Evolutionary conservation across 2,113 vertebrate genomes (phyloP).

Genomic region (Rutilus rutilus): DNA sequence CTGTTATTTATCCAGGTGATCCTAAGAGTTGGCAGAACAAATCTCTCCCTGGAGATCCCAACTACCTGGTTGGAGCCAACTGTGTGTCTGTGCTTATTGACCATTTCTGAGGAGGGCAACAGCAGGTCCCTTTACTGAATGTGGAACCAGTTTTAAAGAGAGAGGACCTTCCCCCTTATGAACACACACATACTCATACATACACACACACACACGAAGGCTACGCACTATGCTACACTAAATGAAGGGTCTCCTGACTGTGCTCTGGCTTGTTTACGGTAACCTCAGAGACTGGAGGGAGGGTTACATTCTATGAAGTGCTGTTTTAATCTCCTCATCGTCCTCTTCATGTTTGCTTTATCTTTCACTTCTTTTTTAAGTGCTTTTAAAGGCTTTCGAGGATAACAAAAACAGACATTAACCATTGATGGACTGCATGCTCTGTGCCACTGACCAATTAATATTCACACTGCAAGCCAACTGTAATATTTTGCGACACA

Average conservation of each 20-base stretch:
- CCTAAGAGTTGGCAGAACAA: constrained; percentile 99
- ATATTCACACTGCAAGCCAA: constrained; percentile 61
- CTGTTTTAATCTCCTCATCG: constrained; percentile 58
- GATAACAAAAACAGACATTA: constrained; percentile 54
- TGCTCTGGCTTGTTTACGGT: constrained; percentile 68
- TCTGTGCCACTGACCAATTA: constrained; percentile 63
- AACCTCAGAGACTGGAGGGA: constrained; percentile 63
- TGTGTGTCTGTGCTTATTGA: constrained; percentile 99
- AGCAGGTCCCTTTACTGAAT: constrained; percentile 77
- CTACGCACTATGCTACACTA: constrained; percentile 22
- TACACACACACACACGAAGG: constrained; percentile 12
- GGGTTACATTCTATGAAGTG: constrained; percentile 59
- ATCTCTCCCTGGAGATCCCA: constrained; percentile 95
- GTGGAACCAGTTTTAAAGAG: constrained; percentile 73
- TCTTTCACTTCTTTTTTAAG: constrained; percentile 34
- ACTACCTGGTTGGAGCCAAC: constrained; percentile 98
- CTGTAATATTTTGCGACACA: constrained; percentile 63
- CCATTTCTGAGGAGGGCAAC: constrained; percentile 88
- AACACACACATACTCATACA: constrained; percentile 42
- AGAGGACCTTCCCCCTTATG: constrained; percentile 46
- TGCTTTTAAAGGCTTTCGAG: constrained; percentile 71
- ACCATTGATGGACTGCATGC: constrained; percentile 77
- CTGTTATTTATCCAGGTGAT: constrained; percentile 82
- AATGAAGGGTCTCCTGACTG: constrained; percentile 81
- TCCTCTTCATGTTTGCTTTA: constrained; percentile 25